Percentiles rank a stretch among this genome's conserved stretches.
phyloP scores from a whole-genome alignment of 2,888 invertebrate species.

The Alsophila aescularia region DNA sequence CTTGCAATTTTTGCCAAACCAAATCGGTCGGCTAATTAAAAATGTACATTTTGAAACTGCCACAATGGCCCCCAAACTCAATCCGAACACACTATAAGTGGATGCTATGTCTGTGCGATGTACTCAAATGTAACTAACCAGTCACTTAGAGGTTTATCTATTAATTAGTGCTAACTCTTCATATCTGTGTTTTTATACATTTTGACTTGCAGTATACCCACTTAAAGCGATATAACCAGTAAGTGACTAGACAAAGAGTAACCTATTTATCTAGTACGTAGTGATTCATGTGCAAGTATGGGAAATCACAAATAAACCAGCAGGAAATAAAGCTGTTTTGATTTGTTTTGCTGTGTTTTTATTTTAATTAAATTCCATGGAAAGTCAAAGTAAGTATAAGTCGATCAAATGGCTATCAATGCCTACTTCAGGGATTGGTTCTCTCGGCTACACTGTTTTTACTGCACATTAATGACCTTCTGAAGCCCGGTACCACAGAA shows the following conservation, averaged over 20 bases:
- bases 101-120: slow-evolving; percentile 8
- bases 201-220: slow-evolving; percentile 25
- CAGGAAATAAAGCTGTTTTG: slow-evolving; percentile 82
- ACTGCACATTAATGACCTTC: no score
- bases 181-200: slow-evolving; percentile 21
- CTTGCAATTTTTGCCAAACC: not conserved
- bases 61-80: no score
- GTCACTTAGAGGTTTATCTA: slow-evolving; percentile 40
- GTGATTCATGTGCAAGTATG: slow-evolving; percentile 66
- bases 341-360: slow-evolving; percentile 73
- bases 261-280: slow-evolving; percentile 52
- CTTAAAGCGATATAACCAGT: slow-evolving; percentile 10
- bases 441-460: no score
- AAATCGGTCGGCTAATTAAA: no score
- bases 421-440: no score
- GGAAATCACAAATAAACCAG: slow-evolving; percentile 74
- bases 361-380: no score
- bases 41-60: no score
- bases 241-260: slow-evolving; percentile 43
- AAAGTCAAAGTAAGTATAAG: no score
- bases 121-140: slow-evolving; percentile 6
- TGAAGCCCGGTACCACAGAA: no score
- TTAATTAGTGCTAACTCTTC: slow-evolving; percentile 38
- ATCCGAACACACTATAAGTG: not conserved
- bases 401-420: no score